Evolutionary conservation across 2,888 invertebrate species (phyloP).

Genomic region (Itoplectis maculator): DNA sequence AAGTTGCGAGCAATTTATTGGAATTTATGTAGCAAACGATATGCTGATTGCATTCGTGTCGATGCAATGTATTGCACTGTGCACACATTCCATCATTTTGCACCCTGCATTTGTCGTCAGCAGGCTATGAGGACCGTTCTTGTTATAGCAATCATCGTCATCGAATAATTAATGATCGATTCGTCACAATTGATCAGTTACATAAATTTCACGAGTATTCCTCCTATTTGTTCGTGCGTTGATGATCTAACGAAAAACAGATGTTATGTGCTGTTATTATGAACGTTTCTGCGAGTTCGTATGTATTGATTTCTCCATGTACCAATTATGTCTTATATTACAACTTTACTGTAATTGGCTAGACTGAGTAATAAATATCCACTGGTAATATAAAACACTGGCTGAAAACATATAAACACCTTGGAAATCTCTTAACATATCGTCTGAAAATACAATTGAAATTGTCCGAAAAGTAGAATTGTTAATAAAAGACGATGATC

Average conservation of each 20-base stretch:
- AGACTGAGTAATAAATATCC: not conserved
- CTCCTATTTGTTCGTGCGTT: not conserved
- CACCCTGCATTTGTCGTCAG: constrained; percentile 17
- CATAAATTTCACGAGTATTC: not conserved
- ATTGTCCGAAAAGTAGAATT: too few relatives aligned
- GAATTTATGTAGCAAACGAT: not conserved
- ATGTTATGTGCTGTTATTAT: not conserved
- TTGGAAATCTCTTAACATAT: too few relatives aligned
- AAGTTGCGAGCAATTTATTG: constrained; percentile 15
- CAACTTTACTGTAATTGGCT: not conserved
- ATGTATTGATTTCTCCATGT: not conserved
- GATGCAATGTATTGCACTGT: not conserved
- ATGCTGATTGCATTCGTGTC: not conserved
- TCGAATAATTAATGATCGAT: not conserved
- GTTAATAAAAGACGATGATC: too few relatives aligned
- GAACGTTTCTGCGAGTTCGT: not conserved
- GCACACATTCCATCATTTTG: not conserved
- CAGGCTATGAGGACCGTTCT: not conserved
- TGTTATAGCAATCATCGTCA: not conserved
- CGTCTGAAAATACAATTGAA: too few relatives aligned
- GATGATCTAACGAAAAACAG: not conserved
- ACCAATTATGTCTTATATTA: not conserved
- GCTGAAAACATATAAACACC: too few relatives aligned
- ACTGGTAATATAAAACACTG: too few relatives aligned
- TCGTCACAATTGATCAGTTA: not conserved